Evolutionary conservation across 2,888 invertebrate genomes (phyloP), one percentile per base, ranked within the genome.

Genomic region (Pandemis heparana): DNA sequence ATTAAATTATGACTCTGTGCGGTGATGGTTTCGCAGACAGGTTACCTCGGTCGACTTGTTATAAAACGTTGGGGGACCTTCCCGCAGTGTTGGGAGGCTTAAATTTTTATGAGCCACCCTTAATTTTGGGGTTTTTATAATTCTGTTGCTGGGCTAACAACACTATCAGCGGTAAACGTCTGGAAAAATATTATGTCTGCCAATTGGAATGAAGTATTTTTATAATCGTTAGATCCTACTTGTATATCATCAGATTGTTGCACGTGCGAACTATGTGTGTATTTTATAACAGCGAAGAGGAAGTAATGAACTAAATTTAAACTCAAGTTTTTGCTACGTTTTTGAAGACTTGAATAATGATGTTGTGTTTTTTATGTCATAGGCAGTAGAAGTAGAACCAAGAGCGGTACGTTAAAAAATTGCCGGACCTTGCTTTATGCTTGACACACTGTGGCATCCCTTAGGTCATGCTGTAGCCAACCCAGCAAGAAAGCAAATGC

Each of bases 1-100:
- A 74, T 74, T 61, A 70, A 74, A 74, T 73, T 69, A 73, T 60
- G 48, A 63, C 18, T 61, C 23, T 53, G 23, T 16, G 61, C 67
- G 53, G 2, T 53, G 18, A 16, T 16, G 61, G 56, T 67, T 62
- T 23, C 23, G 56, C 53, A 41, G 48, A 65, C 71, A 61, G 66
- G 18, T 32, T 18, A 23, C 32, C 41, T 65, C 39, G 7, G 60
- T 32, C 53, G 23, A 38, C 16, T 41, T 61, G 66, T 65, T 71
- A 61, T 61, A 32, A 43, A 61, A 61, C 51, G 5, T 53, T 53
- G 8, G 53, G 18, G 9, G 53, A 9, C 8, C 18, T 18, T 16
- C 16, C 53, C 16, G 10, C 12, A 9, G 18, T 16, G 39, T 66
- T 60, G 48, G 39, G 51, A 62, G 16, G 8, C 38, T 61, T 9